A percentile compares a stretch with the other conserved stretches of the same genome.
Conservation (phyloP, 2,797 vertebrate species). For the Ctenosaura bakeri region DNA sequence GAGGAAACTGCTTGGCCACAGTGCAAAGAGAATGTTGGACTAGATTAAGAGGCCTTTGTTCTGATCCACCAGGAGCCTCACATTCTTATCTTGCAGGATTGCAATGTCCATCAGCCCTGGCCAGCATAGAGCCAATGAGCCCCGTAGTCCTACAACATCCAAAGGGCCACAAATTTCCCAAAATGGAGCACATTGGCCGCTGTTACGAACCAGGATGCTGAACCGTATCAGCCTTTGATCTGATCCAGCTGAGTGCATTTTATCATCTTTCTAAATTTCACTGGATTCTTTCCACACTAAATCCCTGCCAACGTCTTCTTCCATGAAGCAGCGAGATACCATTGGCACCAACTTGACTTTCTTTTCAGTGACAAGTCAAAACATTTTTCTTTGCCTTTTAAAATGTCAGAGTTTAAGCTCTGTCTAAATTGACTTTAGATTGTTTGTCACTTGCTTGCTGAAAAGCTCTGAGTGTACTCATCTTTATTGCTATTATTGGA, state of each 20-base stretch:
- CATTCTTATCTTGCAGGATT: too few relatives aligned
- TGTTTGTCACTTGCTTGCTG: not conserved
- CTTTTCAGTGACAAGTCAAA: not conserved
- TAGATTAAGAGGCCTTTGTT: too few relatives aligned
- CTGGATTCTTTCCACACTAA: not conserved
- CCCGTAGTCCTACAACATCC: not conserved
- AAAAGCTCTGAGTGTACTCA: not conserved
- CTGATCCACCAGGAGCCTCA: too few relatives aligned
- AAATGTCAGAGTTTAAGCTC: not conserved
- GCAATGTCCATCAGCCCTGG: not conserved
- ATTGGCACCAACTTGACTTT: conserved; percentile 1
- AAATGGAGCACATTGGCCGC: not conserved
- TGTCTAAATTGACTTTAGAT: not conserved
- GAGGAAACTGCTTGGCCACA: too few relatives aligned
- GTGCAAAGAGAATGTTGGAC: too few relatives aligned
- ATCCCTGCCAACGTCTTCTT: not conserved
- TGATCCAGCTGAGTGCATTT: not conserved
- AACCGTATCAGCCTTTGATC: not conserved
- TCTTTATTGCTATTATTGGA: not conserved
- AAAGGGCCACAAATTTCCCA: not conserved
- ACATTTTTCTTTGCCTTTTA: not conserved
- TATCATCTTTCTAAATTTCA: not conserved
- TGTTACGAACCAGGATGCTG: not conserved
- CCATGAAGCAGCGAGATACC: not conserved
- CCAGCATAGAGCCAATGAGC: not conserved